These are phyloP conservation scores for Synergus umbraculus DNA, from an alignment of 2,888 invertebrate genomes.

Conservation along the genomic window DNA sequence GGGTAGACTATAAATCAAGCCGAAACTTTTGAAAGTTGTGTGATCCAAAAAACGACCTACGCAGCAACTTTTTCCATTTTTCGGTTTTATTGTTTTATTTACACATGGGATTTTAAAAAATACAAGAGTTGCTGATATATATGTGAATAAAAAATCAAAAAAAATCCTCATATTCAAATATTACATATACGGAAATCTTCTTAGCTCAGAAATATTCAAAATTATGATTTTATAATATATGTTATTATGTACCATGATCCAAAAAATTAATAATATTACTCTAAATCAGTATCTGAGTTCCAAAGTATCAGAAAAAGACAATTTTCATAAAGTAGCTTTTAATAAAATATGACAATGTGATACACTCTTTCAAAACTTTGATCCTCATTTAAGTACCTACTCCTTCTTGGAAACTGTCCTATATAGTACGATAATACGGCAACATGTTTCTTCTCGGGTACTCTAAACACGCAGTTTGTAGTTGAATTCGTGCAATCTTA, in stretches of 20 bases:
- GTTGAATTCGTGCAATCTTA: neutral
- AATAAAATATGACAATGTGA: slow-evolving; percentile 24
- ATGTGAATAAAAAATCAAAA: too few relatives aligned
- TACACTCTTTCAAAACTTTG: slow-evolving; percentile 16
- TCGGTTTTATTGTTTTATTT: too few relatives aligned
- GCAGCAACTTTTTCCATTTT: too few relatives aligned
- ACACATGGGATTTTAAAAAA: too few relatives aligned
- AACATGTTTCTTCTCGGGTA: neutral
- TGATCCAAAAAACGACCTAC: neutral
- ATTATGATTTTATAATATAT: too few relatives aligned
- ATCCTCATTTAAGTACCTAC: slow-evolving; percentile 7
- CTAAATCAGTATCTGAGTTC: neutral
- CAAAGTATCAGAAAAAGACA: neutral
- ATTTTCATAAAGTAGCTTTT: slow-evolving; percentile 2
- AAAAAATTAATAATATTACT: neutral
- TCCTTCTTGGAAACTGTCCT: neutral
- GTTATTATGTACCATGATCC: too few relatives aligned
- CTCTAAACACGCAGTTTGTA: slow-evolving; percentile 10
- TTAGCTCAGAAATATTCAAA: too few relatives aligned
- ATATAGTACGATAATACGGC: slow-evolving; percentile 9
- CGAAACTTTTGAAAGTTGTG: neutral
- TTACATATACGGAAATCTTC: neutral
- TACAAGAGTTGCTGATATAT: too few relatives aligned
- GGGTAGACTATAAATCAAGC: neutral
- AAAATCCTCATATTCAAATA: too few relatives aligned